Conservation (phyloP, 2,888 invertebrate genomes). For the Agonopterix arenella region DNA sequence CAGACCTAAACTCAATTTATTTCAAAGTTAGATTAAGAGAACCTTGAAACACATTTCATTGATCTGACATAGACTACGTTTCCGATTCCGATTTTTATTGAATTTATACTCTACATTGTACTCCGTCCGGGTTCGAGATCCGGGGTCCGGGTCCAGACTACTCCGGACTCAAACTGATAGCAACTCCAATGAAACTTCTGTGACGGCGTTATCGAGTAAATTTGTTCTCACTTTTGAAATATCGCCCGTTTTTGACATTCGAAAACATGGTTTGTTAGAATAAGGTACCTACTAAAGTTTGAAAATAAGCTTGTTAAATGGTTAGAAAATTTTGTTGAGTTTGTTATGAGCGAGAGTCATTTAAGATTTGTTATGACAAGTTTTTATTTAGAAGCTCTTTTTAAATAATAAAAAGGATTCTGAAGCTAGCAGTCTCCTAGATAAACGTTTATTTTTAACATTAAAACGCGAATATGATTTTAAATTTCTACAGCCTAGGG, state of each 20-base stretch:
- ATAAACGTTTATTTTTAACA: no score
- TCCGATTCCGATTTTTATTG: background rate
- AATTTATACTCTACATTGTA: background rate
- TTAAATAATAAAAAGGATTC: background rate
- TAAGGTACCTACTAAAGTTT: background rate
- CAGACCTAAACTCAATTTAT: no score
- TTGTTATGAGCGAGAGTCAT: no score
- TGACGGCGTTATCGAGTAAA: conserved; percentile 7
- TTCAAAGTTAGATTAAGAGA: no score
- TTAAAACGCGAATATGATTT: no score
- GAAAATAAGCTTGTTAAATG: background rate
- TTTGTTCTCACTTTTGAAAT: conserved; percentile 10
- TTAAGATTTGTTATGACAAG: no score
- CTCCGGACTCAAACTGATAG: conserved; percentile 7
- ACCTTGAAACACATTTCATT: no score
- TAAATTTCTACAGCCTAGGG: no score
- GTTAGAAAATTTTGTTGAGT: no score
- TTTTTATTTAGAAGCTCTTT: no score
- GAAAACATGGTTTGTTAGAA: conserved; percentile 9
- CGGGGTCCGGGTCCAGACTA: background rate
- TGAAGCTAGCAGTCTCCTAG: background rate
- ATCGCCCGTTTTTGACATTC: conserved; percentile 10
- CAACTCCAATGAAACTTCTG: conserved; percentile 10
- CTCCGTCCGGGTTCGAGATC: background rate
- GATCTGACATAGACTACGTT: no score